phyloP scores from a whole-genome alignment of 2,113 vertebrate species.

The Bufo bufo region DNA sequence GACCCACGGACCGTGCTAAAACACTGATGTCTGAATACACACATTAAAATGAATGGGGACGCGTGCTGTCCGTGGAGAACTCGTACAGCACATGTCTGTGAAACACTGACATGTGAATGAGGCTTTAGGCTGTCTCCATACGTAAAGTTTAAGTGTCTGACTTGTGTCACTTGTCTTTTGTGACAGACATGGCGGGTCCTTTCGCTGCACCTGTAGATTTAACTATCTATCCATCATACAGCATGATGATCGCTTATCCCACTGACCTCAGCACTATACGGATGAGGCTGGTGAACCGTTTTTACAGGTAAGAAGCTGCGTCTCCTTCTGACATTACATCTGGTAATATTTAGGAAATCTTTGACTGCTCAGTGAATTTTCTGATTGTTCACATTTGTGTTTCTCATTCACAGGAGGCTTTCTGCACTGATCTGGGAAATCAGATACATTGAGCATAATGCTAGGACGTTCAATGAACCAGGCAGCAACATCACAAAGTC shows the following conservation, averaged over 20 bases:
- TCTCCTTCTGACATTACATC: not conserved
- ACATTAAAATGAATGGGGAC: too few relatives aligned
- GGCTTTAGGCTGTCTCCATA: too few relatives aligned
- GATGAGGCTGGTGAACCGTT: constrained; percentile 84
- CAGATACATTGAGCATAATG: constrained; percentile 90
- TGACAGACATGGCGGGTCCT: constrained; percentile 86
- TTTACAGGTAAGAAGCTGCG: constrained; percentile 85
- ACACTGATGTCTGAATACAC: too few relatives aligned
- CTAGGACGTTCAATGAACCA: constrained; percentile 94
- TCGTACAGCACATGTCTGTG: too few relatives aligned
- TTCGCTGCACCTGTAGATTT: constrained; percentile 94
- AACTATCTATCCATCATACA: constrained; percentile 89
- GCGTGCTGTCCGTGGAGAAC: too few relatives aligned
- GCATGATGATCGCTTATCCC: constrained; percentile 90
- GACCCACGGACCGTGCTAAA: too few relatives aligned
- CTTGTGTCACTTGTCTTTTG: constrained; percentile 19
- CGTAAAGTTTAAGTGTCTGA: not conserved
- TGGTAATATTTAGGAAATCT: too few relatives aligned
- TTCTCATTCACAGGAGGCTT: constrained; percentile 76
- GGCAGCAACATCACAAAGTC: constrained; percentile 92
- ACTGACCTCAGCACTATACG: constrained; percentile 93
- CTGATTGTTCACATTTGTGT: too few relatives aligned
- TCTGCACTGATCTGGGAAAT: constrained; percentile 96
- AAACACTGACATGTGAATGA: too few relatives aligned
- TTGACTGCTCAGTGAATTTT: too few relatives aligned